These are phyloP conservation scores for Drosophila kohkoa DNA, from an alignment of 1,140 invertebrate genomes.

Conservation along the genomic window DNA sequence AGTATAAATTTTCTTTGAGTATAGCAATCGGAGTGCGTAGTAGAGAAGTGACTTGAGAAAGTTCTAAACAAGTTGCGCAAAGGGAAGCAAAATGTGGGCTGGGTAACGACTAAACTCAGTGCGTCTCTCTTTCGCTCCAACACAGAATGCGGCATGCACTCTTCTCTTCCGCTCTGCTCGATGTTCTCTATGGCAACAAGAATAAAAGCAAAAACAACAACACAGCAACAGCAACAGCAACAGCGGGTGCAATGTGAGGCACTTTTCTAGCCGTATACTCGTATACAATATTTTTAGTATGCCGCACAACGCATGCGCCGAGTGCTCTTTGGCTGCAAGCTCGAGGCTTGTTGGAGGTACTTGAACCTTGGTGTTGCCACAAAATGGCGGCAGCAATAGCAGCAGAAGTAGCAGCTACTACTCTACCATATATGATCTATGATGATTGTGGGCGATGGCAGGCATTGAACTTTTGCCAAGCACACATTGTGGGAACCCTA, in stretches of 20 bases:
- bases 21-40: conserved; percentile 26
- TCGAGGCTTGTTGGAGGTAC: conserved; percentile 61
- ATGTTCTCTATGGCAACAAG: neutral
- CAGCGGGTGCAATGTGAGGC: conserved; percentile 48
- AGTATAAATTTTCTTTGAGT: neutral
- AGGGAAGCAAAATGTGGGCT: conserved; percentile 42
- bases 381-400: conserved; percentile 60
- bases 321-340: conserved; percentile 42
- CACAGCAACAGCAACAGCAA: neutral
- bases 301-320: conserved; percentile 60
- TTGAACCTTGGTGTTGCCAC: conserved; percentile 67
- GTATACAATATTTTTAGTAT: conserved; percentile 21
- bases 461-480: conserved; percentile 62
- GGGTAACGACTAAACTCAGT: conserved; percentile 35
- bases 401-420: conserved; percentile 35
- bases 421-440: conserved; percentile 53
- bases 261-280: conserved; percentile 44
- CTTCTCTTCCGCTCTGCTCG: neutral
- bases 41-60: conserved; percentile 40
- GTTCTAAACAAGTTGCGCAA: conserved; percentile 41
- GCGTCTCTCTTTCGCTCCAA: neutral
- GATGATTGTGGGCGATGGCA: conserved; percentile 50
- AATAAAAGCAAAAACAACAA: too few species aligned
- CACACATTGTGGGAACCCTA: conserved; percentile 22
- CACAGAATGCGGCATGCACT: neutral